phyloP scores from a whole-genome alignment of 2,113 vertebrate species.

The Bos taurus region DNA sequence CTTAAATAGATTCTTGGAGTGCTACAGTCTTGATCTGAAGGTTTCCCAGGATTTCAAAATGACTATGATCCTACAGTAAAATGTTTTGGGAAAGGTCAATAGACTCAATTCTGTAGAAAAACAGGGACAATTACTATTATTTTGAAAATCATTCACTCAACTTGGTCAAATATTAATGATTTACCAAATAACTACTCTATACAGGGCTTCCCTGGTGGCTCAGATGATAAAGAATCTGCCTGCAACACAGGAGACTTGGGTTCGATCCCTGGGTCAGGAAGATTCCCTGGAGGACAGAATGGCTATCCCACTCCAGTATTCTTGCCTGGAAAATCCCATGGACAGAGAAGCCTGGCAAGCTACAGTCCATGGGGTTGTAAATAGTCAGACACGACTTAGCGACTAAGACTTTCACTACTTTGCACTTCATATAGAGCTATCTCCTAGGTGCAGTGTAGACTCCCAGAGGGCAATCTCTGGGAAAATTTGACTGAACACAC shows the following conservation, averaged over 20 bases:
- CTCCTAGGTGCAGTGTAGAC: not conserved
- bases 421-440: not conserved
- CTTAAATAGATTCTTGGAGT: not conserved
- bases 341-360: not conserved
- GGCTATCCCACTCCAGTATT: not conserved
- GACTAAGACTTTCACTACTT: not conserved
- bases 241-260: not conserved
- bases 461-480: not conserved
- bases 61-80: not conserved
- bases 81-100: not conserved
- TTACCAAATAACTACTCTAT: not conserved
- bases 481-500: not conserved
- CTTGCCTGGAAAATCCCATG: not conserved
- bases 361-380: not conserved
- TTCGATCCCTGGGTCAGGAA: not conserved
- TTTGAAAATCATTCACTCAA: not conserved
- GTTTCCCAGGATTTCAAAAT: not conserved
- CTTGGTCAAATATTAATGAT: not conserved
- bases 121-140: not conserved
- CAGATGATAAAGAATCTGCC: not conserved
- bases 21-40: not conserved
- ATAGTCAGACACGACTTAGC: fast-evolving
- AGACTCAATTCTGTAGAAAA: not conserved
- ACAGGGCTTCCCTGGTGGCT: not conserved
- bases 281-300: not conserved